Percentiles rank a stretch among this genome's conserved stretches.
These are phyloP conservation scores for Candoia aspera DNA, from an alignment of 2,113 vertebrate genomes.

Conservation along the genomic window DNA sequence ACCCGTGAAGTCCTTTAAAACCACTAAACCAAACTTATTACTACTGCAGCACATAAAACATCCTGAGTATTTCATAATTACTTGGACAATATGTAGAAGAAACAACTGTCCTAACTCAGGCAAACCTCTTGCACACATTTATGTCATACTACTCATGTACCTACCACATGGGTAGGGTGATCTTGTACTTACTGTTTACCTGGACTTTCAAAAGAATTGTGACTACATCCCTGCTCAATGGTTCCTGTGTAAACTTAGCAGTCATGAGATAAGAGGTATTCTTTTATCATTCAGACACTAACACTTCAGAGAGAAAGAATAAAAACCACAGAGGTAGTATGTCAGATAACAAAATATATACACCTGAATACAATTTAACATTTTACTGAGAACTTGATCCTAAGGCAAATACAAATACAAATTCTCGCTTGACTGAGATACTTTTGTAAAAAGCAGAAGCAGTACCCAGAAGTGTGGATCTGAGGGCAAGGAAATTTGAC, in stretches of 20 bases:
- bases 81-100: neutral
- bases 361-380: neutral
- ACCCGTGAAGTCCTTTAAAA: neutral
- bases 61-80: neutral
- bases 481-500: neutral
- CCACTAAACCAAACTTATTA: neutral
- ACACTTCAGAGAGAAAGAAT: neutral
- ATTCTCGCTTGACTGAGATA: neutral
- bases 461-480: neutral
- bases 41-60: neutral
- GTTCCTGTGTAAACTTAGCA: neutral
- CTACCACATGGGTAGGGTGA: neutral
- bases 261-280: neutral
- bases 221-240: neutral
- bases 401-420: neutral
- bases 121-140: neutral
- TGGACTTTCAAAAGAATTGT: neutral
- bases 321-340: neutral
- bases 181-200: too few species aligned
- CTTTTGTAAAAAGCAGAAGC: neutral
- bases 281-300: neutral
- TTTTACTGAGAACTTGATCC: neutral
- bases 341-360: neutral
- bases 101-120: constrained; percentile 3
- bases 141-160: neutral